A percentile compares a stretch with the other conserved stretches of the same genome.
These are phyloP conservation scores for Leptinotarsa peninsularis DNA, from an alignment of 2,888 invertebrate species.

Conservation along the genomic window DNA sequence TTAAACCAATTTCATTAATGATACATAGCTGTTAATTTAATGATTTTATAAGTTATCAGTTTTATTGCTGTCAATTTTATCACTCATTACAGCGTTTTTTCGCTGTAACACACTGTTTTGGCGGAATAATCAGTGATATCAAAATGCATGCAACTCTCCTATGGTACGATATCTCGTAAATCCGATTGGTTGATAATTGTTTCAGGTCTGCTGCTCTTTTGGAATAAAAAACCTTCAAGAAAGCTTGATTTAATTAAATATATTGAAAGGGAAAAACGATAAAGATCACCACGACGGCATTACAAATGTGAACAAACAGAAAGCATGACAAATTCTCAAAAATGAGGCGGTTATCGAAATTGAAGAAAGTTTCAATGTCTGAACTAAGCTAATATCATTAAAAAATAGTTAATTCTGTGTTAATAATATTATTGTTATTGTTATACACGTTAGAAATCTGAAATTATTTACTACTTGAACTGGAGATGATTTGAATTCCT, in stretches of 20 bases:
- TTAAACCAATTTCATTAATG: too few relatives aligned
- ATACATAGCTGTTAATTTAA: too few relatives aligned
- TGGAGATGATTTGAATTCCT: too few relatives aligned
- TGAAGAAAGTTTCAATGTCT: background rate
- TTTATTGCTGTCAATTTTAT: too few relatives aligned
- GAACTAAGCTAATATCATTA: background rate
- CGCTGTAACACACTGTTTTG: too few relatives aligned
- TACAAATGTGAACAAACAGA: background rate
- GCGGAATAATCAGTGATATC: too few relatives aligned
- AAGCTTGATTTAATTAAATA: slow-evolving; percentile 6
- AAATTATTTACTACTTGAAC: too few relatives aligned
- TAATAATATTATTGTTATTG: background rate
- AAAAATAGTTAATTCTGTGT: background rate
- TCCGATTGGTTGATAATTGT: background rate
- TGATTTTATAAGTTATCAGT: too few relatives aligned
- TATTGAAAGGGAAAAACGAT: background rate
- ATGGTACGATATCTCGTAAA: too few relatives aligned
- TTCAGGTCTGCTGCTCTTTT: slow-evolving; percentile 1
- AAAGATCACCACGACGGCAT: background rate
- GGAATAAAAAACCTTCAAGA: background rate
- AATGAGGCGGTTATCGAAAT: background rate
- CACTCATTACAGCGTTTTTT: too few relatives aligned
- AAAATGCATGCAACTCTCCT: too few relatives aligned
- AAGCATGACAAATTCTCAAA: slow-evolving; percentile 5
- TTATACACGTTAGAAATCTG: too few relatives aligned